Percentiles rank a stretch among this genome's conserved stretches.
phyloP scores from a whole-genome alignment of 2,797 vertebrate species.

The Spinus pinus region DNA sequence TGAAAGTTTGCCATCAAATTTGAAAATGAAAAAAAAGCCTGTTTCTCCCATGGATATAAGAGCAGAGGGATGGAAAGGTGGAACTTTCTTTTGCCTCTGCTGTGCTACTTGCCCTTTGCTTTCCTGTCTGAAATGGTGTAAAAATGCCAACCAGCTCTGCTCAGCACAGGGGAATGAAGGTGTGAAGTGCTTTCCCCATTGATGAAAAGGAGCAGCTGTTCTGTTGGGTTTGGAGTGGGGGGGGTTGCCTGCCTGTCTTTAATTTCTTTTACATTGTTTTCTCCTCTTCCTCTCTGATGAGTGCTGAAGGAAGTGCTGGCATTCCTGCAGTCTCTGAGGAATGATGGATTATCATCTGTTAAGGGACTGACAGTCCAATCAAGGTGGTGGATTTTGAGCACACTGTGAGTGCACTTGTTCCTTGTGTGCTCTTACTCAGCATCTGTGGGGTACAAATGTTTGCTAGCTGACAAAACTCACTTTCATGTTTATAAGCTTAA shows the following conservation, averaged over 20 bases:
- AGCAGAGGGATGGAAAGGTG: neutral
- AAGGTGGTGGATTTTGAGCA: neutral
- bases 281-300: neutral
- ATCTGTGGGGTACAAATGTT: neutral
- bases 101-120: neutral
- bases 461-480: neutral
- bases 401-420: neutral
- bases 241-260: neutral
- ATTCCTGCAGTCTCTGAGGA: neutral
- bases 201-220: neutral
- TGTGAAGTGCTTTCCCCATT: neutral
- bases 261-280: neutral
- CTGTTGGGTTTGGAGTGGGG: neutral
- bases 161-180: neutral
- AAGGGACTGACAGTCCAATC: neutral
- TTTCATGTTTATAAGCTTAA: neutral
- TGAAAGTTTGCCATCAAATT: neutral
- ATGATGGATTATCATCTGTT: neutral
- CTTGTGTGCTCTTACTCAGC: neutral
- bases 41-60: fast-evolving
- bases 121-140: neutral
- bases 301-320: neutral
- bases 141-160: neutral
- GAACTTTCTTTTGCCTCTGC: neutral
- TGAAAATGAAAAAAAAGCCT: no score